A percentile compares a stretch with the other conserved stretches of the same genome.
phyloP scores from a whole-genome alignment of 2,797 vertebrate species.

The Schizopygopsis pylzovi region DNA sequence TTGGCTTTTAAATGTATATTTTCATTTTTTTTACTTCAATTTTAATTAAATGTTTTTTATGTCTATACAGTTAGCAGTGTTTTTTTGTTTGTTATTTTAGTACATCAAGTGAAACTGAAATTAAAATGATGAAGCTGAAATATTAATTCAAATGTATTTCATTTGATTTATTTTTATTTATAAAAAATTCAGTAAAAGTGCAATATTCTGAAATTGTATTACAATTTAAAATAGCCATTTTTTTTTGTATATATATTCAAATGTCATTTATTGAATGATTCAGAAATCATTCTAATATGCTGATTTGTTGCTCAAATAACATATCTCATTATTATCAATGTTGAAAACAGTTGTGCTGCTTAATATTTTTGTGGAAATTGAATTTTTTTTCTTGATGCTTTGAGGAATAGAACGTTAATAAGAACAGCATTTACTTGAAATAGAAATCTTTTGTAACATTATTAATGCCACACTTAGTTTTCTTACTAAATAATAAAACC shows the following conservation, averaged over 20 bases:
- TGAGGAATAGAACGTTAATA: background rate
- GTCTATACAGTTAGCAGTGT: background rate
- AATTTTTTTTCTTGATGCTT: background rate
- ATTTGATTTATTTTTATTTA: background rate
- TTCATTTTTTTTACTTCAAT: background rate
- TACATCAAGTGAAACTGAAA: background rate
- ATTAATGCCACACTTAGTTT: background rate
- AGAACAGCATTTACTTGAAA: background rate
- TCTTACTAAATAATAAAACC: background rate
- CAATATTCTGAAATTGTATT: background rate
- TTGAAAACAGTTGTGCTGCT: background rate
- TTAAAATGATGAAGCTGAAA: background rate
- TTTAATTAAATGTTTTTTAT: background rate
- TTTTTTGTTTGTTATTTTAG: background rate
- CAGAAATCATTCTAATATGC: background rate
- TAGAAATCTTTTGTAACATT: background rate
- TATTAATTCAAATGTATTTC: background rate
- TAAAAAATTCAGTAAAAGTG: background rate
- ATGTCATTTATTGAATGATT: background rate
- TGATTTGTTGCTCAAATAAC: background rate
- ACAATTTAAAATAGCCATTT: background rate
- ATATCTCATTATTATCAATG: background rate
- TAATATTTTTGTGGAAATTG: too few species aligned
- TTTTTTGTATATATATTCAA: background rate
- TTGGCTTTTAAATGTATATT: background rate